A percentile compares a stretch with the other conserved stretches of the same genome.
These are phyloP conservation scores for Agrochola lota DNA, from an alignment of 2,888 invertebrate species.

Conservation along the genomic window DNA sequence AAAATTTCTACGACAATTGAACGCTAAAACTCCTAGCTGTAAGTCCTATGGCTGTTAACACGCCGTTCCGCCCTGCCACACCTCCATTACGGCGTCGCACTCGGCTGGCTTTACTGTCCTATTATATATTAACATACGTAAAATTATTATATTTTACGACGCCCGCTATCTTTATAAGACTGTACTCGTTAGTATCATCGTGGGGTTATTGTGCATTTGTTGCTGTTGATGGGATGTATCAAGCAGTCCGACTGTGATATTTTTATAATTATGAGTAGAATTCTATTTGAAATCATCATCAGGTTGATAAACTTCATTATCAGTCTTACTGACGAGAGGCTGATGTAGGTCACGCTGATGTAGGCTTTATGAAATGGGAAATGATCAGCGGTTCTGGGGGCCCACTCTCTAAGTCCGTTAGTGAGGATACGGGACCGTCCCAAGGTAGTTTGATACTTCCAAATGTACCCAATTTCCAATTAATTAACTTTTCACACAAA, in stretches of 20 bases:
- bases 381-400: not conserved
- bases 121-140: slow-evolving; percentile 82
- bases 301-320: not conserved
- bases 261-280: not conserved
- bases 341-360: not conserved
- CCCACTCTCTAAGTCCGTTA: too few species aligned
- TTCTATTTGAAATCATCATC: not conserved
- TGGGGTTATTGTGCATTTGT: slow-evolving; percentile 50
- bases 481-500: too few species aligned
- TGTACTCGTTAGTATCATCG: slow-evolving; percentile 59
- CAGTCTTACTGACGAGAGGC: not conserved
- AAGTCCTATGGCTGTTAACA: slow-evolving; percentile 73
- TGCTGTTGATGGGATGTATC: slow-evolving; percentile 8
- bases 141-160: slow-evolving; percentile 69
- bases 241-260: not conserved
- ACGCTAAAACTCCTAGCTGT: slow-evolving; percentile 57
- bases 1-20: slow-evolving; percentile 46
- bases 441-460: too few species aligned
- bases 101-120: slow-evolving; percentile 85
- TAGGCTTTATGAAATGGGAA: not conserved
- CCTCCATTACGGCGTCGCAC: slow-evolving; percentile 82
- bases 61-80: slow-evolving; percentile 82
- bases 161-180: slow-evolving; percentile 64
- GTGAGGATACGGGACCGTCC: too few species aligned
- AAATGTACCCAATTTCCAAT: too few species aligned